These are phyloP conservation scores for Pogonus chalceus DNA, from an alignment of 1,140 invertebrate species.

Conservation along the genomic window DNA sequence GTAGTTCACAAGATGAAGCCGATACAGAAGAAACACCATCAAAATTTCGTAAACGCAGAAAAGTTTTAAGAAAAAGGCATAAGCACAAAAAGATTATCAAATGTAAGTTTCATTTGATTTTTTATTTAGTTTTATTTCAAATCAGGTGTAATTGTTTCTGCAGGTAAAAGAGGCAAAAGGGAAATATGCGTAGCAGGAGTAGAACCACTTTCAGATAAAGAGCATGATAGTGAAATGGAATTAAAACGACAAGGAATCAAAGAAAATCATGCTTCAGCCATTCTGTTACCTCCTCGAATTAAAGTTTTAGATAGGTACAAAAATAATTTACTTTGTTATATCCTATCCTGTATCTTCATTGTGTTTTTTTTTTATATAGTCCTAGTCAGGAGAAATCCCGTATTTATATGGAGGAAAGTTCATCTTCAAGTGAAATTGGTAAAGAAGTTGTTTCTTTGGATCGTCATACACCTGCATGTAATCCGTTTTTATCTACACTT, in stretches of 20 bases:
- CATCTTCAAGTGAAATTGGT: conserved; percentile 34
- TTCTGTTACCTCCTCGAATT: conserved; percentile 26
- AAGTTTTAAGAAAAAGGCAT: conserved; percentile 29
- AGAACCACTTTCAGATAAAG: conserved; percentile 27
- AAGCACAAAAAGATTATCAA: conserved; percentile 14
- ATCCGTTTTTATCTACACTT: conserved; percentile 21
- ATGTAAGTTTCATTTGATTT: neutral
- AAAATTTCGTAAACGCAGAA: conserved; percentile 30
- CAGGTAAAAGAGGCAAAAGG: conserved; percentile 8
- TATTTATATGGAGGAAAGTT: conserved; percentile 33
- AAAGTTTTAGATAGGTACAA: conserved; percentile 22
- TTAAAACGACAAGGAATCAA: conserved; percentile 23
- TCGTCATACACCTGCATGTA: conserved; percentile 20
- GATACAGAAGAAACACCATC: conserved; percentile 24
- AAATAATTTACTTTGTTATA: no score
- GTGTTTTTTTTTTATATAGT: conserved; percentile 6
- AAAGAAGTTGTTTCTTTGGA: conserved; percentile 28
- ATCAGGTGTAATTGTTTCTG: neutral
- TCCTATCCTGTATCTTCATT: neutral
- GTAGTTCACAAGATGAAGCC: conserved; percentile 32
- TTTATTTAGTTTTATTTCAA: neutral
- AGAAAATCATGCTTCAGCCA: conserved; percentile 15
- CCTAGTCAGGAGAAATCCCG: conserved; percentile 15
- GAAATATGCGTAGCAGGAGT: conserved; percentile 17
- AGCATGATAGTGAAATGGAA: conserved; percentile 31